Conservation (phyloP, 1,140 invertebrate species). For the Caerostris extrusa region DNA sequence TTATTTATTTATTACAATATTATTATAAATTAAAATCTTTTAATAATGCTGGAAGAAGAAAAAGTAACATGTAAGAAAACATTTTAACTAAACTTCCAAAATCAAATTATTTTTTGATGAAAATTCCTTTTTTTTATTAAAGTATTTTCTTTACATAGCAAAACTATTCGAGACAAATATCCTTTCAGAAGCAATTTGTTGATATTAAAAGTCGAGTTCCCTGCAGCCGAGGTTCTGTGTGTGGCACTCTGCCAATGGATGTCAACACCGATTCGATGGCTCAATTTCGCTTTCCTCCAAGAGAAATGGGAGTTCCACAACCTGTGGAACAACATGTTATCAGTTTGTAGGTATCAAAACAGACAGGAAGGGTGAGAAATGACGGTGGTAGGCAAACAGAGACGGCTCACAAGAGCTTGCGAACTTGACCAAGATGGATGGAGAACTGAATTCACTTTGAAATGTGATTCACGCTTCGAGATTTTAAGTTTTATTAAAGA, state of each 20-base stretch:
- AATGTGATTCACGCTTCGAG: too few species aligned
- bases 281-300: not conserved
- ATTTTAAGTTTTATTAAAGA: too few species aligned
- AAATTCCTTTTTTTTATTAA: too few species aligned
- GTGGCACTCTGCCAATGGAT: not conserved
- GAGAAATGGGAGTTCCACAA: not conserved
- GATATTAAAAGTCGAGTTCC: not conserved
- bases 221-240: not conserved
- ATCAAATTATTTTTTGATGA: too few species aligned
- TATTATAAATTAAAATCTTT: too few species aligned
- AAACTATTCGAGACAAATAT: too few species aligned
- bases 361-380: not conserved
- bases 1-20: too few species aligned
- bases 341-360: not conserved
- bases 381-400: not conserved
- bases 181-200: not conserved
- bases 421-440: not conserved
- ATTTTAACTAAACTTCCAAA: too few species aligned
- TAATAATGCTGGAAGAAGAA: too few species aligned
- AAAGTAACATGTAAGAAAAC: too few species aligned
- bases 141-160: too few species aligned
- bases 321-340: not conserved
- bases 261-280: not conserved
- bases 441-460: not conserved
- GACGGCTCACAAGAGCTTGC: not conserved